A percentile compares a stretch with the other conserved stretches of the same genome.
Evolutionary conservation across 2,888 invertebrate species (phyloP).

Genomic region (Harpalus rufipes): DNA sequence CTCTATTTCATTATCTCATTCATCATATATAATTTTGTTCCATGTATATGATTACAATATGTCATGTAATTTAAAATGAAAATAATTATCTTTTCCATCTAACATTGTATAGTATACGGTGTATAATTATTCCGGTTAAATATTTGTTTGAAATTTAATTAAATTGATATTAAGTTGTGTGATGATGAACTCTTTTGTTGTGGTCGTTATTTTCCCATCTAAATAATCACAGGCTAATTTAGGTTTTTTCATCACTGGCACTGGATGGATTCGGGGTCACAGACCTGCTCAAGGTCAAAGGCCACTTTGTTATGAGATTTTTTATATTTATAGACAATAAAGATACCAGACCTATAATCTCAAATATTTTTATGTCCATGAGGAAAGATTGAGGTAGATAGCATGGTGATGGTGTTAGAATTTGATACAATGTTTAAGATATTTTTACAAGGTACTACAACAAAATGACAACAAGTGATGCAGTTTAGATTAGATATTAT

Average conservation of each 20-base stretch:
- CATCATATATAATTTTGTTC: not conserved
- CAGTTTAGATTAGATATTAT: not conserved
- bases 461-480: not conserved
- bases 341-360: constrained; percentile 48
- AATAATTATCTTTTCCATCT: constrained; percentile 26
- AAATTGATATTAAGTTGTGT: constrained; percentile 63
- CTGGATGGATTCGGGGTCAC: constrained; percentile 54
- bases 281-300: constrained; percentile 64
- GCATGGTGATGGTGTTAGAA: constrained; percentile 26
- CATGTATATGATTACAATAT: constrained; percentile 3
- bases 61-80: constrained; percentile 10
- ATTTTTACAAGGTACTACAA: not conserved
- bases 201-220: constrained; percentile 65
- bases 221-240: constrained; percentile 63
- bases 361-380: constrained; percentile 15
- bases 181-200: constrained; percentile 65
- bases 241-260: constrained; percentile 62
- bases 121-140: constrained; percentile 47
- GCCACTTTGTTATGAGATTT: constrained; percentile 58
- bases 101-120: not conserved
- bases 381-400: constrained; percentile 21
- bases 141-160: constrained; percentile 65
- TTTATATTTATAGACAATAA: constrained; percentile 54
- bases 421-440: constrained; percentile 6
- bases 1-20: not conserved